Base-by-base conservation (phyloP, 2,888 invertebrate species). In the Catocala fraxini region DNA sequence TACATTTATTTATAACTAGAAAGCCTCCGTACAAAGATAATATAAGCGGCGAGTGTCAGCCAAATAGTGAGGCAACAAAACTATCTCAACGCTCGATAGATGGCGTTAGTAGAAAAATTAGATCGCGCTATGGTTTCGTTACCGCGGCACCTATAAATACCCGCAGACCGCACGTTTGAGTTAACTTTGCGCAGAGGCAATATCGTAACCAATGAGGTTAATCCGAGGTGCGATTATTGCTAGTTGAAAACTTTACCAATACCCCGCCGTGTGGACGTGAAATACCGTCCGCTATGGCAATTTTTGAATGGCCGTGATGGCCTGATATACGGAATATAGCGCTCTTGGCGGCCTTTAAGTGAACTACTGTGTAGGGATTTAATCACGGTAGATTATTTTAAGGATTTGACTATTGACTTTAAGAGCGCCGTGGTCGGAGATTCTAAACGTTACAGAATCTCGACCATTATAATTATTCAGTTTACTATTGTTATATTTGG, bases 171-270 rank as follows among this genome's bases (percentile, higher is more conserved):
- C 3, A 4, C 35, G 12, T 12, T 12, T 1, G 6, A 6, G 42
- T 95, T 86, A 97, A 96, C 97, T 97, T 97, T 97, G 97, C 97
- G 97, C 97, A 97, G 97, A 95, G 97, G 97, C 97, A 96, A 96
- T 97, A 97, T 97, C 97, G 97, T 97, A 97, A 97, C 97, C 97
- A 95, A 97, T 97, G 97, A 97, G 96, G 97, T 96, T 95, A 93
- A 95, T 96, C 96, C 96, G 97, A 96, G 97, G 96, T 96, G 97
- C 96, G 96, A 96, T 97, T 97, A 97, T 97, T 97, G 97, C 97
- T 97, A 96, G 97, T 97, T 97, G 97, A 97, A 97, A 97, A 97
- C 97, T 97, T 97, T 97, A 90, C 91, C 91, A 91, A 92, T 91
- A 91, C 91, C 91, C 90, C 91, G 92, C 91, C 91, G 70, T 87